phyloP scores from a whole-genome alignment of 2,888 invertebrate species.

The Chymomyza caudatula region DNA sequence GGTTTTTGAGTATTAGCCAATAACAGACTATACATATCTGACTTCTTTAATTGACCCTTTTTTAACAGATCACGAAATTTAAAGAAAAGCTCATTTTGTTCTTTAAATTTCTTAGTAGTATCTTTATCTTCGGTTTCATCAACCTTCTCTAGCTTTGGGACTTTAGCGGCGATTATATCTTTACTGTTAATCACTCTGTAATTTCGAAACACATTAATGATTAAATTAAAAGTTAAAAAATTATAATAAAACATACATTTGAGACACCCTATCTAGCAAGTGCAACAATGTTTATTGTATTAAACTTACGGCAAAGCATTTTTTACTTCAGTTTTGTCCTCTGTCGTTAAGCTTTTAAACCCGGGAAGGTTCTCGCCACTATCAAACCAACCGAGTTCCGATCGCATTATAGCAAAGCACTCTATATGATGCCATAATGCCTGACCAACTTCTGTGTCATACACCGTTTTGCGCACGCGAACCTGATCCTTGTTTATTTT shows the following conservation, averaged over 20 bases:
- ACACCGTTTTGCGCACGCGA: slow-evolving; percentile 90
- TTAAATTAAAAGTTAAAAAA: slow-evolving; percentile 2
- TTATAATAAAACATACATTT: too few relatives aligned
- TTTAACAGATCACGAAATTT: slow-evolving; percentile 83
- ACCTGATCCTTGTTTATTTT: slow-evolving; percentile 88
- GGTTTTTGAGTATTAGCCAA: slow-evolving; percentile 86
- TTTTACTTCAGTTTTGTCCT: slow-evolving; percentile 84
- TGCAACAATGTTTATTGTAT: not conserved
- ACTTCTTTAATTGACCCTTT: slow-evolving; percentile 81
- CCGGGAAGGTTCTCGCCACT: slow-evolving; percentile 88
- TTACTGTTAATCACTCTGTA: slow-evolving; percentile 76
- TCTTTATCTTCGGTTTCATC: slow-evolving; percentile 80
- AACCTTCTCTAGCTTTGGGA: slow-evolving; percentile 83
- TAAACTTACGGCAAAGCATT: slow-evolving; percentile 82
- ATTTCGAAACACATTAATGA: slow-evolving; percentile 49
- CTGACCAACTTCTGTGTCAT: slow-evolving; percentile 86
- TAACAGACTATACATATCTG: slow-evolving; percentile 83
- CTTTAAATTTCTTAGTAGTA: slow-evolving; percentile 79
- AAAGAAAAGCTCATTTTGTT: slow-evolving; percentile 78
- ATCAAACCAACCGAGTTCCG: slow-evolving; percentile 86
- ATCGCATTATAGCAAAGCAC: slow-evolving; percentile 88
- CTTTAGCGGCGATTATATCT: slow-evolving; percentile 83
- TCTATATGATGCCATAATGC: slow-evolving; percentile 94
- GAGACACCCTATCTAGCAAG: too few relatives aligned
- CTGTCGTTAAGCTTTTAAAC: slow-evolving; percentile 83